Evolutionary conservation across 2,888 invertebrate species (phyloP).

Genomic region (Morpho achilles): DNA sequence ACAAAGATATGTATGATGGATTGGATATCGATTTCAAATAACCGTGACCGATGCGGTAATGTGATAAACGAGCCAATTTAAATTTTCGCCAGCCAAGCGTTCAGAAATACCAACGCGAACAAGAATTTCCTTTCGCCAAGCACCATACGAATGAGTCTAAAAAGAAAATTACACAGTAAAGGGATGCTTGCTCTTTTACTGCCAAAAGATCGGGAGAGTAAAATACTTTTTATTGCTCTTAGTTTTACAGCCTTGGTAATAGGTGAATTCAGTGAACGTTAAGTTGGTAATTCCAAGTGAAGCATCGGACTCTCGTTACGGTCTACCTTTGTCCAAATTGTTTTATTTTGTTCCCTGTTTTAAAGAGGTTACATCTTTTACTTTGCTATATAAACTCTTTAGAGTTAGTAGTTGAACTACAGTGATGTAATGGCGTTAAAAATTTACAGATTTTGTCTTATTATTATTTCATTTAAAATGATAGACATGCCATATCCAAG

Average conservation of each 20-base stretch:
- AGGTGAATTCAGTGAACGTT: conserved; percentile 49
- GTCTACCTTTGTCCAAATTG: conserved; percentile 8
- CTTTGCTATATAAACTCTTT: too few species aligned
- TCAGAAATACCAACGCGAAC: conserved; percentile 23
- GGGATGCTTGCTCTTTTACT: conserved; percentile 60
- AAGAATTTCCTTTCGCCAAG: conserved; percentile 43
- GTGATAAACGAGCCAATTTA: conserved; percentile 46
- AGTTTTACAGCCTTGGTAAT: conserved; percentile 58
- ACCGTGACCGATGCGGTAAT: conserved; percentile 29
- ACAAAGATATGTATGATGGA: conserved; percentile 18
- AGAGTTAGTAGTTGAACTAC: too few species aligned
- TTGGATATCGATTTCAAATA: conserved; percentile 23
- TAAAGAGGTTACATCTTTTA: conserved; percentile 10
- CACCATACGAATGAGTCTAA: conserved; percentile 48
- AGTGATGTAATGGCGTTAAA: too few species aligned
- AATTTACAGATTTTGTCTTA: too few species aligned
- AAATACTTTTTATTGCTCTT: conserved; percentile 63
- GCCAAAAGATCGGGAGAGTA: conserved; percentile 59
- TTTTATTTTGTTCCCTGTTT: conserved; percentile 9
- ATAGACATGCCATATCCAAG: too few species aligned
- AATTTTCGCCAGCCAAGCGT: conserved; percentile 41
- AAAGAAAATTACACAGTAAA: conserved; percentile 61
- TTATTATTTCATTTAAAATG: too few species aligned
- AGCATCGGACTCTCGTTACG: conserved; percentile 7
- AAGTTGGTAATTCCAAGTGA: conserved; percentile 26